Conservation (phyloP, 2,797 vertebrate species). For the Acipenser oxyrinchus region DNA sequence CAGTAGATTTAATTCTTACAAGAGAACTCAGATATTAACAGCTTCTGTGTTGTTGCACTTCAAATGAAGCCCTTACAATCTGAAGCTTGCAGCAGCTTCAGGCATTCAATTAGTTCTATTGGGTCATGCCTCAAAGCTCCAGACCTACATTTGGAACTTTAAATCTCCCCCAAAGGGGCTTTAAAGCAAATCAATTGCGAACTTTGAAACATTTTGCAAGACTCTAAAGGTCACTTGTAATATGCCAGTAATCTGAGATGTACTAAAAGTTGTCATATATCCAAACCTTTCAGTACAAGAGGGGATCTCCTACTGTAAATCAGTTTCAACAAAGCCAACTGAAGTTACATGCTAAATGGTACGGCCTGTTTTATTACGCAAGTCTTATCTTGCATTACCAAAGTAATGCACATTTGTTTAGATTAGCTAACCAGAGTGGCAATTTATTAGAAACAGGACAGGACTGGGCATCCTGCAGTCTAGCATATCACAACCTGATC, state of each 20-base stretch:
- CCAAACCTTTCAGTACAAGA: neutral
- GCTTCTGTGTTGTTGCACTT: no score
- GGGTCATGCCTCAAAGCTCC: constrained; percentile 14
- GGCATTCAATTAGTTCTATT: constrained; percentile 13
- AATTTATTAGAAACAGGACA: no score
- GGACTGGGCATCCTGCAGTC: no score
- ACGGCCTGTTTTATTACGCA: no score
- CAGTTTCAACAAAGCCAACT: no score
- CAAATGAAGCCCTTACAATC: neutral
- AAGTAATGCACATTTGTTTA: no score
- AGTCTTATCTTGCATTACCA: no score
- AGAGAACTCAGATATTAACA: neutral
- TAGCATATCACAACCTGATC: no score
- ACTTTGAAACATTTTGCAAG: neutral
- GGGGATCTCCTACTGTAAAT: neutral
- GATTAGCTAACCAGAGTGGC: no score
- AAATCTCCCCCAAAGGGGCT: neutral
- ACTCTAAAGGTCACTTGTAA: neutral
- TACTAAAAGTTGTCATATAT: neutral
- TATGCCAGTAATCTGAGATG: neutral
- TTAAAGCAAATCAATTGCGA: neutral
- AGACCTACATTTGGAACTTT: constrained; percentile 13
- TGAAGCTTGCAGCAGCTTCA: neutral
- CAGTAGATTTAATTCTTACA: constrained; percentile 7
- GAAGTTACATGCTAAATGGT: no score